Evolutionary conservation across 2,113 vertebrate genomes (phyloP).

Genomic region (Elachura formosa): DNA sequence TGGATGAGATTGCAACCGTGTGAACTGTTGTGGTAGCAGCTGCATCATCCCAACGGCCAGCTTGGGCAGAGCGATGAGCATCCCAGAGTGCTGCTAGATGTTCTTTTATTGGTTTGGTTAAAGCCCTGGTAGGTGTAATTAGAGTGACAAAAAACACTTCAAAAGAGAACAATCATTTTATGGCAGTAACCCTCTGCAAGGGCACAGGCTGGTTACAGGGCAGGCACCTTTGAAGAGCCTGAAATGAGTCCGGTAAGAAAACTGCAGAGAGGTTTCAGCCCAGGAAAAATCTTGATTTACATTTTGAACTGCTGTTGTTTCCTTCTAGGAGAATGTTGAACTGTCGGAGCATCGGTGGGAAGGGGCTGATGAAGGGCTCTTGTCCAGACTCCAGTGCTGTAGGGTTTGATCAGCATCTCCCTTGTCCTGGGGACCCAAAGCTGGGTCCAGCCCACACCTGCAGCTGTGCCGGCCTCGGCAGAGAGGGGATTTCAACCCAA

Average conservation of each 20-base stretch:
- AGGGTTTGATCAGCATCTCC: neutral
- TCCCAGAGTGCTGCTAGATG: neutral
- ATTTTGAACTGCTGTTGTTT: neutral
- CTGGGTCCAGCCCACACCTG: neutral
- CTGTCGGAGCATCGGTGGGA: accelerated
- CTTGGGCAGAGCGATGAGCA: neutral
- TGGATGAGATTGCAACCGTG: neutral
- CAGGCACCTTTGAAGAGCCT: accelerated
- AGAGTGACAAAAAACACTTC: neutral
- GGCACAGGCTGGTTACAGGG: neutral
- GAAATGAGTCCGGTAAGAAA: neutral
- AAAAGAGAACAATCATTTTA: neutral
- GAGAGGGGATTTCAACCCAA: accelerated
- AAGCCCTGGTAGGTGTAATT: neutral
- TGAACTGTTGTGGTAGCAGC: neutral
- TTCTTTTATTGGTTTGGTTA: neutral
- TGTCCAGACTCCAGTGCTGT: neutral
- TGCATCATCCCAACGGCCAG: neutral
- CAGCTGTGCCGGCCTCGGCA: neutral
- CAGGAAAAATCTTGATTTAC: neutral
- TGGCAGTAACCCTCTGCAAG: neutral
- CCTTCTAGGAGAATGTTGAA: neutral
- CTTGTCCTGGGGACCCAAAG: neutral
- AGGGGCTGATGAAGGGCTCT: neutral
- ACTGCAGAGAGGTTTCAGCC: neutral